Evolutionary conservation across 2,797 vertebrate genomes (phyloP).

Genomic region (Melanotaenia nigrans): DNA sequence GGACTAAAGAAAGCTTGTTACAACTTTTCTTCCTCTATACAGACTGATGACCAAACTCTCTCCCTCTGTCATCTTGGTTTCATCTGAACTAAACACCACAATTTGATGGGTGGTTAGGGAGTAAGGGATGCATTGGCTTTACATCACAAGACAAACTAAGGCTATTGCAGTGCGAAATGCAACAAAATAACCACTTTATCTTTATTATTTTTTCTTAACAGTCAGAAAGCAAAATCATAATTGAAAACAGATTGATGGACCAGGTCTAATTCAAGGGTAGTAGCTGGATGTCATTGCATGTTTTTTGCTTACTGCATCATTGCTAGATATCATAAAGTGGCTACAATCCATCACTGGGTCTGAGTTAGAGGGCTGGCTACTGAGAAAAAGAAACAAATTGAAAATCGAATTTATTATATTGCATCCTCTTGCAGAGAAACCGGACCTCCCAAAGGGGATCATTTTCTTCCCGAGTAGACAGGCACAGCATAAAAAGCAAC

Average conservation of each 20-base stretch:
- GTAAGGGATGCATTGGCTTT: not conserved
- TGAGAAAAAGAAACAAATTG: not conserved
- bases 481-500: conserved; percentile 3
- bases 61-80: not conserved
- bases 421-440: conserved; percentile 1
- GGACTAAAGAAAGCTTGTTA: not conserved
- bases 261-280: not conserved
- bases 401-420: conserved; percentile 11
- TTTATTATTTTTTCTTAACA: not conserved
- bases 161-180: not conserved
- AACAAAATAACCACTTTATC: not conserved
- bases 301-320: conserved; percentile 27
- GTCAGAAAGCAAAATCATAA: not conserved
- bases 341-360: conserved; percentile 20
- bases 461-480: not conserved
- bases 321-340: conserved; percentile 6
- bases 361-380: not conserved
- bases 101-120: not conserved
- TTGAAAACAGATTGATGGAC: not conserved
- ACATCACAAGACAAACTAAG: not conserved
- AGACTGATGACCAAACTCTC: not conserved
- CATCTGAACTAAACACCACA: not conserved
- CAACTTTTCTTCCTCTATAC: not conserved
- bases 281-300: not conserved
- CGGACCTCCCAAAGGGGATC: conserved; percentile 3